A percentile compares a stretch with the other conserved stretches of the same genome.
Conservation (phyloP, 2,888 invertebrate species). For the Idaea biselata region DNA sequence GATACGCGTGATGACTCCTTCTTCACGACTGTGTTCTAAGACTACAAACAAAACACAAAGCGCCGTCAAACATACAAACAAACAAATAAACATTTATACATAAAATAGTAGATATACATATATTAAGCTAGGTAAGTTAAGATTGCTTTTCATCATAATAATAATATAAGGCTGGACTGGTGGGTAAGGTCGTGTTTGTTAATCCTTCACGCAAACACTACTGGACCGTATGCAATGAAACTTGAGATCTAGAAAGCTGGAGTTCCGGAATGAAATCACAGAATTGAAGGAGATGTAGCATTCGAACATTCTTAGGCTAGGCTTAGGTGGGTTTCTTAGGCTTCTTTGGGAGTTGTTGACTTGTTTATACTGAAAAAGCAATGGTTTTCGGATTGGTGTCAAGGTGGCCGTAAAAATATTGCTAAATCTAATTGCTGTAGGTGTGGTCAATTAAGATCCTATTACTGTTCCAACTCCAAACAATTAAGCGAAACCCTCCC, state of each 20-base stretch:
- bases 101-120: not conserved
- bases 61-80: constrained; percentile 76
- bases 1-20: constrained; percentile 80
- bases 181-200: constrained; percentile 9
- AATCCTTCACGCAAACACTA: not conserved
- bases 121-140: not conserved
- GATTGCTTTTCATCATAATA: not conserved
- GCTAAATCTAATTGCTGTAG: not conserved
- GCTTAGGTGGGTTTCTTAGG: no score
- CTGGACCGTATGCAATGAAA: not conserved
- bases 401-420: not conserved
- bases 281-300: no score
- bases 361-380: no score
- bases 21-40: constrained; percentile 81
- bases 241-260: not conserved
- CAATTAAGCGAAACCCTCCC: no score
- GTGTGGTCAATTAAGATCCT: not conserved
- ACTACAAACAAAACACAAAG: constrained; percentile 80
- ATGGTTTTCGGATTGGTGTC: no score
- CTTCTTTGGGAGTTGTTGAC: no score
- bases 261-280: not conserved
- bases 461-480: no score
- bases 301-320: no score
- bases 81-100: constrained; percentile 46
- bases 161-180: constrained; percentile 5